Evolutionary conservation across 1,140 invertebrate genomes (phyloP).

Genomic region (Maniola jurtina): DNA sequence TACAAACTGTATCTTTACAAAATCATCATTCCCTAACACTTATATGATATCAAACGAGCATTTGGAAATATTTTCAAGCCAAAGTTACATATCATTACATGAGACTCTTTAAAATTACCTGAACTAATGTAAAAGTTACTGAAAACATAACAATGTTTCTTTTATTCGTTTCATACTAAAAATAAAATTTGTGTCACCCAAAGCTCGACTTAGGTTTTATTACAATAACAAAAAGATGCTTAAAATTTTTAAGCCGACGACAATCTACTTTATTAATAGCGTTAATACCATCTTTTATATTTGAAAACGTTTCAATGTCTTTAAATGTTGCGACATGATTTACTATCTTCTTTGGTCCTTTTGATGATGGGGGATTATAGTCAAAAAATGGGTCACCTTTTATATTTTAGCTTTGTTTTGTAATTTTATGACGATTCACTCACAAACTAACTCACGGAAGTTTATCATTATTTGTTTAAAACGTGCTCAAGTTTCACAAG

Average conservation of each 20-base stretch:
- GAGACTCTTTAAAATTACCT: no score
- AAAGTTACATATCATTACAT: no score
- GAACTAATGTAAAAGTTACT: no score
- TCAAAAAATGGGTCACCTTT: neutral
- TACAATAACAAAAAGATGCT: neutral
- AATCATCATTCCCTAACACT: no score
- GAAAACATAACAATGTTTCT: no score
- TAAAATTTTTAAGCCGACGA: neutral
- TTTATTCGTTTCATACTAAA: neutral
- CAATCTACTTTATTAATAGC: constrained; percentile 5
- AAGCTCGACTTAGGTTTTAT: neutral
- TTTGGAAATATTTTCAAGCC: no score
- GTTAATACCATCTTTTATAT: constrained; percentile 1
- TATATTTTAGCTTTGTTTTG: neutral
- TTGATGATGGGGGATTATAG: constrained; percentile 3
- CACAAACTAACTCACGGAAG: no score
- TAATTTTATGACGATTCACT: neutral
- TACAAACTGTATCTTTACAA: no score
- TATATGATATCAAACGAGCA: no score
- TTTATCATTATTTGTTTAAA: no score
- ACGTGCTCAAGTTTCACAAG: no score
- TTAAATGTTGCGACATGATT: constrained; percentile 6
- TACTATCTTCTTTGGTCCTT: neutral
- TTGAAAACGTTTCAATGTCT: constrained; percentile 2
- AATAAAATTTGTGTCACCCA: neutral